phyloP scores from a whole-genome alignment of 2,888 invertebrate genomes.

The Myathropa florea region DNA sequence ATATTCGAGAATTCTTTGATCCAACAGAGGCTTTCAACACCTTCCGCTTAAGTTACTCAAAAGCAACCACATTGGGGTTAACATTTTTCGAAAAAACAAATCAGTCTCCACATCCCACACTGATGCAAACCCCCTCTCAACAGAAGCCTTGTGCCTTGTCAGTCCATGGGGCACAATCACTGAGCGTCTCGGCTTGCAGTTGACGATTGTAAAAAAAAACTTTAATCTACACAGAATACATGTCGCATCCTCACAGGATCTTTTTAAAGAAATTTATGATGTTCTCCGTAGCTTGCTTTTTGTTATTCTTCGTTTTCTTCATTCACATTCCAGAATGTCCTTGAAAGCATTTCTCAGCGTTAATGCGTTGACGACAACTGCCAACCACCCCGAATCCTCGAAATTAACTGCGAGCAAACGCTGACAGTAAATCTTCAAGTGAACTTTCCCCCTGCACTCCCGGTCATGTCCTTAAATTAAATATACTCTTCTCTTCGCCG shows the following conservation, averaged over 20 bases:
- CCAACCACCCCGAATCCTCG: not conserved
- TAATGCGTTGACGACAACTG: conserved; percentile 10
- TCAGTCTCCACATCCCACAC: too few species aligned
- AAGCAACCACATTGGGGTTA: too few species aligned
- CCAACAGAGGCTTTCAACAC: too few species aligned
- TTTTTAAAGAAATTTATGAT: not conserved
- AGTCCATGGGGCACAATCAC: not conserved
- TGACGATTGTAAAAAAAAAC: not conserved
- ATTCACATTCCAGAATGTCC: not conserved
- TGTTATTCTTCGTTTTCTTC: not conserved
- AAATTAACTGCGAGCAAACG: conserved; percentile 3
- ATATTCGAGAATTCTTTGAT: too few species aligned
- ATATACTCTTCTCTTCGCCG: not conserved
- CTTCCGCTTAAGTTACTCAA: too few species aligned
- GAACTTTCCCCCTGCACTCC: not conserved
- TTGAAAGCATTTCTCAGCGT: not conserved
- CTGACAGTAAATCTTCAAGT: not conserved
- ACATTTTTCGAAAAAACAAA: too few species aligned
- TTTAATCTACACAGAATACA: not conserved
- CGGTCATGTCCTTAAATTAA: conserved; percentile 2
- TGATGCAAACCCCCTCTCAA: not conserved
- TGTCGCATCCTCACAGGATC: not conserved
- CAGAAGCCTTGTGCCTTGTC: not conserved
- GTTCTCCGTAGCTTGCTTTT: not conserved
- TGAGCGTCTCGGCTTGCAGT: not conserved